Evolutionary conservation across 2,797 vertebrate species (phyloP).

Genomic region (Hypotaenidia philippensis): DNA sequence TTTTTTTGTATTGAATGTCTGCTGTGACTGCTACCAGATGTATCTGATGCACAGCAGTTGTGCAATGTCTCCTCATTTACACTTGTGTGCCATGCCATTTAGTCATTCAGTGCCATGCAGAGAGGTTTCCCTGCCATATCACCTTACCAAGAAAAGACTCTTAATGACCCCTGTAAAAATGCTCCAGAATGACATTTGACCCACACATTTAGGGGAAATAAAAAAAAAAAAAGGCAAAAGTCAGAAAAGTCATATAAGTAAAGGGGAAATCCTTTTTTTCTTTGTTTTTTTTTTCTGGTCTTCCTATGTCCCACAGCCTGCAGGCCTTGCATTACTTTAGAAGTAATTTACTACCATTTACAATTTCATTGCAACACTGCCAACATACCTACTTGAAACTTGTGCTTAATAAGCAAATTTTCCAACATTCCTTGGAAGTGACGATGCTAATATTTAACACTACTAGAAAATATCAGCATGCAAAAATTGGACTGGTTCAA

Average conservation of each 20-base stretch:
- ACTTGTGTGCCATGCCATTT: not conserved
- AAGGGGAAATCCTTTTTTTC: not conserved
- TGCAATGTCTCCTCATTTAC: not conserved
- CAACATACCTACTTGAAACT: not conserved
- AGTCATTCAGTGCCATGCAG: not conserved
- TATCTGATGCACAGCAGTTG: not conserved
- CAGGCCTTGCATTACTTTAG: not conserved
- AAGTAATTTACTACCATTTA: not conserved
- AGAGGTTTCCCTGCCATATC: not conserved
- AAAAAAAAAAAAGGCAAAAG: not conserved
- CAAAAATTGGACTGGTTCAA: not conserved
- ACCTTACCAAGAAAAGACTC: not conserved
- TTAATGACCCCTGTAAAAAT: not conserved
- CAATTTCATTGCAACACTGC: not conserved
- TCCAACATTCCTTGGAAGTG: not conserved
- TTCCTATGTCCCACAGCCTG: not conserved
- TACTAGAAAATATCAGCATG: not conserved
- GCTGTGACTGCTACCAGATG: not conserved
- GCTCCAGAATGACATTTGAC: not conserved
- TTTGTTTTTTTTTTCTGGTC: not conserved
- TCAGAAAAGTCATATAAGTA: not conserved
- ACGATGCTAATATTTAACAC: not conserved
- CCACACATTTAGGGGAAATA: fast-evolving
- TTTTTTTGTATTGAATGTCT: not conserved
- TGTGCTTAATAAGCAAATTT: not conserved